Base-by-base conservation (phyloP, 1,140 invertebrate genomes). In the Araneus ventricosus region DNA sequence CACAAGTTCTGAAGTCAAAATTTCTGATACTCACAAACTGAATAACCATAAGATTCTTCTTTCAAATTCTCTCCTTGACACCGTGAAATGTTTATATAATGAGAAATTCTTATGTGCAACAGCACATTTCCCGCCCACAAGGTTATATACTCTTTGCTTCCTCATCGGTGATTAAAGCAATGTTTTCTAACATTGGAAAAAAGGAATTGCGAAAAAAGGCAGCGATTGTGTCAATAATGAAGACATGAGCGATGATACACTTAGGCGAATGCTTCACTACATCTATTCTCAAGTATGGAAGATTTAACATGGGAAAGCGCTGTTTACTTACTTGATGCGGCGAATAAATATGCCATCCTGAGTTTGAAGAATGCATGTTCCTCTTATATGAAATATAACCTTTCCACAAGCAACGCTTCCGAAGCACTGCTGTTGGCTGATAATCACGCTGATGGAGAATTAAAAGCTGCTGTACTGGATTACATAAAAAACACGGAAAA, bases 101-200 rank as follows among this genome's bases (percentile, higher is more conserved):
- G 10, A 52, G 3, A 52, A 14, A 14, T 17, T 52, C 0, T 17
- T 52, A 8, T 52, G 45, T 52, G 10, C 1, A 52, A 2, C 10
- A 52, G 45, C 14, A 52, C 45, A 52, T 52, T 52, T 52, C 45
- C 10, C 10, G 45, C 8, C 1, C 45, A 14, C 14, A 52, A 14
- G 45, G 3, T 14, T 52, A 52, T n/a, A n/a, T 52, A 14, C 14
- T 52, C 0, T 14, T 8, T 52, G 45, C 45, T 52, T 52, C 92
- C 94, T 24, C 94, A 95, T 22, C 90, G 95, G 20, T 95, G 30
- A 96, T 95, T 88, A 79, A 85, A 17, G 95, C 95, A 27, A 95
- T 95, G 95, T 94, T 96, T 39, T 94, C 94, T 59, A 94, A 95
- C 57, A 95, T 61, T 20, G 8, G 22, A 10, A 52, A 86, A 14